A percentile compares a stretch with the other conserved stretches of the same genome.
Conservation (phyloP, 2,888 invertebrate genomes). For the Leptodirus hochenwartii region DNA sequence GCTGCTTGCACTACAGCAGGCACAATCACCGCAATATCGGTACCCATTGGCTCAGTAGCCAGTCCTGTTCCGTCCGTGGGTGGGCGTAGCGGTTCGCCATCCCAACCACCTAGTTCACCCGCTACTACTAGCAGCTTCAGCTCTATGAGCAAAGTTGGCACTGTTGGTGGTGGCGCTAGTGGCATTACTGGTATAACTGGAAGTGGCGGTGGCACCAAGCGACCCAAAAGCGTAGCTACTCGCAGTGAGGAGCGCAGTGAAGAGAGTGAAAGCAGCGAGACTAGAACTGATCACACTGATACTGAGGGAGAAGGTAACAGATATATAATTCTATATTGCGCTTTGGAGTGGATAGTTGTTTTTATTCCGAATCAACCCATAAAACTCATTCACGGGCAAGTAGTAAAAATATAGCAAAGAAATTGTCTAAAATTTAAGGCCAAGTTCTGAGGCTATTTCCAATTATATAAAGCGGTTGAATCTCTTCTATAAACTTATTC, state of each 20-base stretch:
- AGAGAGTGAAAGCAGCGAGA: conserved; percentile 59
- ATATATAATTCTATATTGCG: too few species aligned
- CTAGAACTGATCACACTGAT: conserved; percentile 37
- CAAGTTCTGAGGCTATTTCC: too few species aligned
- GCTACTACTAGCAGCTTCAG: conserved; percentile 55
- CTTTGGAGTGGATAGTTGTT: too few species aligned
- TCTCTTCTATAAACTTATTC: too few species aligned
- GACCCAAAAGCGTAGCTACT: conserved; percentile 51
- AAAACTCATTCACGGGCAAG: too few species aligned
- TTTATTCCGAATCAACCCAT: too few species aligned
- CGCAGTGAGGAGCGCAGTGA: conserved; percentile 50
- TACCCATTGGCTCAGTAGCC: too few species aligned
- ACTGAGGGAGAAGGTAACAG: conserved; percentile 68
- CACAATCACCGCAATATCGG: conserved; percentile 14
- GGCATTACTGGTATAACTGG: conserved; percentile 20
- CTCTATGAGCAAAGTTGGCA: conserved; percentile 42
- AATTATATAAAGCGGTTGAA: too few species aligned
- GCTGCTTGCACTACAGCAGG: conserved; percentile 9
- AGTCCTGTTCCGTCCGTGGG: conserved; percentile 44
- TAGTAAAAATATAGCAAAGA: too few species aligned
- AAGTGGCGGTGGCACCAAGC: too few species aligned
- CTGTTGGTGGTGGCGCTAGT: conserved; percentile 14
- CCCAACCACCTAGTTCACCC: conserved; percentile 39
- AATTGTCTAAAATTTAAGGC: too few species aligned
- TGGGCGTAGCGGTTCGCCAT: conserved; percentile 50